A percentile compares a stretch with the other conserved stretches of the same genome.
These are phyloP conservation scores for Scrobipalpa costella DNA, from an alignment of 2,888 invertebrate species.

Conservation along the genomic window DNA sequence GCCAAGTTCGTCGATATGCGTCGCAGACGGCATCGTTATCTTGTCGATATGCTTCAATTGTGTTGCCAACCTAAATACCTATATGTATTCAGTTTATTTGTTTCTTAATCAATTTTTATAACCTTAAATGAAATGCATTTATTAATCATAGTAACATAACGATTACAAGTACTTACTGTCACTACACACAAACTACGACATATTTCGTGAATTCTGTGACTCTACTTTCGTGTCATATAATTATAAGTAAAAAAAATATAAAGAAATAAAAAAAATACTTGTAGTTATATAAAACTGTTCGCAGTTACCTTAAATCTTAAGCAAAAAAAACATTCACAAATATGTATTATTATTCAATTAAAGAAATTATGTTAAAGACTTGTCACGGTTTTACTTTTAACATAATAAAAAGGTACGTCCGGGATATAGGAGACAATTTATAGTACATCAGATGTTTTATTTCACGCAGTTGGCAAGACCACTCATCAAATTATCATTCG, in stretches of 20 bases:
- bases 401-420: not conserved
- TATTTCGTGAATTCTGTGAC: too few relatives aligned
- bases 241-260: too few relatives aligned
- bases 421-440: not conserved
- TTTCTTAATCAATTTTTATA: too few relatives aligned
- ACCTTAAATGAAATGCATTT: too few relatives aligned
- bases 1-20: not conserved
- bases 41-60: constrained; percentile 41
- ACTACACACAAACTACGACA: too few relatives aligned
- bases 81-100: not conserved
- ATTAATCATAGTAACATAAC: too few relatives aligned
- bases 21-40: constrained; percentile 46
- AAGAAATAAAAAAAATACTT: too few relatives aligned
- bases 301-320: too few relatives aligned
- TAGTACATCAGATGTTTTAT: not conserved
- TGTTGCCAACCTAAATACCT: not conserved
- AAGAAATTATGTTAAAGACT: not conserved
- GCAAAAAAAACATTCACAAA: too few relatives aligned
- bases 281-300: too few relatives aligned
- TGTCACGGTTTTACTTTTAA: not conserved
- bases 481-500: constrained; percentile 22
- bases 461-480: not conserved
- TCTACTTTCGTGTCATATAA: too few relatives aligned
- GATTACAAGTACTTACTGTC: too few relatives aligned
- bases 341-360: not conserved